Evolutionary conservation across 2,797 vertebrate species (phyloP).

Genomic region (Eleutherodactylus coqui): DNA sequence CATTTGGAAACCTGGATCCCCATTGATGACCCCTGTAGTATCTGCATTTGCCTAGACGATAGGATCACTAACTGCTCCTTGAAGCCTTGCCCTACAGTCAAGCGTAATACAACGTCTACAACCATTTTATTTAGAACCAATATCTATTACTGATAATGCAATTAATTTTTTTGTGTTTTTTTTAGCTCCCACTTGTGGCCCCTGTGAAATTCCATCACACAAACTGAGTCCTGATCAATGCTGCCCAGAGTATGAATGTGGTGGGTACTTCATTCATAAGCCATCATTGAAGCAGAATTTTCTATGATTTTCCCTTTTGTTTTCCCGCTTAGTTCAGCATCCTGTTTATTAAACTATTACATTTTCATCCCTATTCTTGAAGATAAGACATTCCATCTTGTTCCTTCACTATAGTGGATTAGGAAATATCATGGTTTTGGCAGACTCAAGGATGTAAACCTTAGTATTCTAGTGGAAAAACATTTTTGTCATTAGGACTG

Average conservation of each 20-base stretch:
- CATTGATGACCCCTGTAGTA: slow-evolving; percentile 84
- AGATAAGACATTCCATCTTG: slow-evolving; percentile 30
- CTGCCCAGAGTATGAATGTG: slow-evolving; percentile 90
- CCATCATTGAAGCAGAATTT: background rate
- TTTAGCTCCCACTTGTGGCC: slow-evolving; percentile 83
- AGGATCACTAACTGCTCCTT: slow-evolving; percentile 85
- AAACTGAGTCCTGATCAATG: slow-evolving; percentile 79
- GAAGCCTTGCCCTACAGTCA: slow-evolving; percentile 82
- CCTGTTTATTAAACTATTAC: background rate
- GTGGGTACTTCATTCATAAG: slow-evolving; percentile 75
- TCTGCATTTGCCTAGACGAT: slow-evolving; percentile 88
- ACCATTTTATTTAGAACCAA: background rate
- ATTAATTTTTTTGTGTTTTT: slow-evolving; percentile 7
- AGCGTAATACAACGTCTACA: slow-evolving; percentile 73
- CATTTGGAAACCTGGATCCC: slow-evolving; percentile 89
- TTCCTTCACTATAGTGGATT: background rate
- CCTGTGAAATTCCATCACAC: slow-evolving; percentile 85
- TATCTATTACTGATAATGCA: background rate
- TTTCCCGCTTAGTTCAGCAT: background rate
- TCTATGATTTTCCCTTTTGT: background rate
- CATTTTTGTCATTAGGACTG: slow-evolving; percentile 32
- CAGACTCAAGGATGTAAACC: background rate
- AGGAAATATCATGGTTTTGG: slow-evolving; percentile 27
- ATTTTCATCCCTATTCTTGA: background rate
- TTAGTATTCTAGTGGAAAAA: slow-evolving; percentile 38